Evolutionary conservation across 2,797 vertebrate species (phyloP), one percentile per base, ranked within the genome.

Genomic region (Sebastes steindachneri): DNA sequence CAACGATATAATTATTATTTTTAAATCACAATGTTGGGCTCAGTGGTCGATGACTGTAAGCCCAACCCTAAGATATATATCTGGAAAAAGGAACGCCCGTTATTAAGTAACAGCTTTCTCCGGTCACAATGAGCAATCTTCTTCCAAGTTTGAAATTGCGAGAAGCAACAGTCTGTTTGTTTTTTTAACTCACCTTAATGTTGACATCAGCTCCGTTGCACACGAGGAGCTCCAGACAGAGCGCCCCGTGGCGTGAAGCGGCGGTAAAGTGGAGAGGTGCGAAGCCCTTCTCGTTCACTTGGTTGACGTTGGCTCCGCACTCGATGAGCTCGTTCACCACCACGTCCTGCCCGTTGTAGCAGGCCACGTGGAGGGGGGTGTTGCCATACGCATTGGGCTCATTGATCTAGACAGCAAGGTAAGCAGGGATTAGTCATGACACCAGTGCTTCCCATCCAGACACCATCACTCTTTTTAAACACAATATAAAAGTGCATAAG

Each of bases 301-400:
- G 97, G 96, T 99, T 99, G 57, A 99, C 97, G 54, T 98, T 97
- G 80, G 99, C 98, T 77, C 99, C 98, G 53, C 96, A 96, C 81
- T 99, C 99, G 77, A 99, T 98, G 54, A 99, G 97, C 93, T 99
- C 97, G 41, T 99, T 99, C 85, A 99, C 99, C 51, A 99, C 98
- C 91, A 99, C 97, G 64, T 99, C 98, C 92, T 99, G 99, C 21
- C 99, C 99, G 7, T 99, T 99, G 91, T 99, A 99, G 92, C 98
- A 99, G 86, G 98, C 98, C 88, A 99, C 97, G 1, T 99, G 99
- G 68, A 99, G 97, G 21, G 99, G 96, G 2, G 98, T 98, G 94
- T 99, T 99, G 68, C 98, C 98, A 75, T 97, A 99, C 2, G 97
- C 96, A 74, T 99, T 99, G 64, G 97, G 97, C 90, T 99, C 98